A percentile compares a stretch with the other conserved stretches of the same genome.
Evolutionary conservation across 1,140 invertebrate genomes (phyloP).

Genomic region (Ostrea denselamellosa): DNA sequence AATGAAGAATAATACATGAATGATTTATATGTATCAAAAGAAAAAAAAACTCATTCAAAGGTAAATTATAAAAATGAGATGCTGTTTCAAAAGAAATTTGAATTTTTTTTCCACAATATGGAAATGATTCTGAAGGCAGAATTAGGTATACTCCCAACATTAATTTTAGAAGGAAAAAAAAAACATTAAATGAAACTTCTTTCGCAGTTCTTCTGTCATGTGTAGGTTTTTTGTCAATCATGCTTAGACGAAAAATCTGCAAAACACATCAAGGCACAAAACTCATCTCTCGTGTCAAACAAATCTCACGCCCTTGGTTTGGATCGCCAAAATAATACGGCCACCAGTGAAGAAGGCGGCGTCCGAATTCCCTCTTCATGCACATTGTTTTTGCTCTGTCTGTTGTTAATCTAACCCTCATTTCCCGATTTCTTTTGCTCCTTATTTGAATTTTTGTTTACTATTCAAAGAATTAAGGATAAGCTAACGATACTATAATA

Average conservation of each 20-base stretch:
- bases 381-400: neutral
- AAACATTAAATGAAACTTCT: neutral
- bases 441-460: neutral
- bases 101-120: neutral
- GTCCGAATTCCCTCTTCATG: neutral
- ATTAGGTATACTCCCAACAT: neutral
- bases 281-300: conserved; percentile 35
- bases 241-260: conserved; percentile 22
- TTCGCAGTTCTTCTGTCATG: neutral
- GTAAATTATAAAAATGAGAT: neutral
- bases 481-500: neutral
- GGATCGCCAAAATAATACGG: conserved; percentile 31
- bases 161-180: neutral
- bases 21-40: no score
- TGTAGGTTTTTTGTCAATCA: conserved; percentile 23
- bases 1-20: no score
- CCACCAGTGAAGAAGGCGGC: conserved; percentile 3
- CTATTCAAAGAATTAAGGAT: neutral
- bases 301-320: conserved; percentile 37
- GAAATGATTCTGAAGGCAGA: neutral
- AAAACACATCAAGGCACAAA: conserved; percentile 2
- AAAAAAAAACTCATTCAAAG: neutral
- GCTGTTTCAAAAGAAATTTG: neutral
- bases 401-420: neutral
- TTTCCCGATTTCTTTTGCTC: neutral